Percentiles rank a stretch among this genome's conserved stretches.
phyloP scores from a whole-genome alignment of 2,797 vertebrate genomes.

The Sparidentex hasta region DNA sequence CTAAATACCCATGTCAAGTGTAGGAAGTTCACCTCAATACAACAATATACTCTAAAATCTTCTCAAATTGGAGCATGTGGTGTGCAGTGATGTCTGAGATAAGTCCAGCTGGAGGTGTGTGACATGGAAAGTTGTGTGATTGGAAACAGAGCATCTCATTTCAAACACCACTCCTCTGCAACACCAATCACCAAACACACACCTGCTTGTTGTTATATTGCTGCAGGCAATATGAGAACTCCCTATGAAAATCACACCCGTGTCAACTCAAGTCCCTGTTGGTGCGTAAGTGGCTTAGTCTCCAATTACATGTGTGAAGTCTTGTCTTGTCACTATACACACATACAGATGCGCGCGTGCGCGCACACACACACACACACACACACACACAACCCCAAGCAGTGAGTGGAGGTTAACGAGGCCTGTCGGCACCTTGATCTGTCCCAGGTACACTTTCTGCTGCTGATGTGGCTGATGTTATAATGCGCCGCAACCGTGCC shows the following conservation, averaged over 20 bases:
- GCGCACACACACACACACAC: conserved; percentile 17
- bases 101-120: neutral
- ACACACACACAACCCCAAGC: conserved; percentile 23
- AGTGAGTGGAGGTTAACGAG: conserved; percentile 65
- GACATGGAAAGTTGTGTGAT: neutral
- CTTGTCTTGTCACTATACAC: conserved; percentile 20
- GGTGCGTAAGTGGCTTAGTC: conserved; percentile 58
- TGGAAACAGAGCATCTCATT: conserved; percentile 29
- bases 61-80: neutral
- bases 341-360: conserved; percentile 14
- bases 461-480: conserved; percentile 50
- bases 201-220: conserved; percentile 57
- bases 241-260: conserved; percentile 51
- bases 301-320: conserved; percentile 81
- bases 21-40: neutral
- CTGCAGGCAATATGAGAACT: conserved; percentile 34
- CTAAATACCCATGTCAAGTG: too few species aligned
- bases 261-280: conserved; percentile 37
- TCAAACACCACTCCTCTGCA: conserved; percentile 29
- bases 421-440: conserved; percentile 62
- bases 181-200: conserved; percentile 47
- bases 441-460: conserved; percentile 53
- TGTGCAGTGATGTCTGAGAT: neutral
- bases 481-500: conserved; percentile 38
- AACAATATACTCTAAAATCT: neutral